A percentile compares a stretch with the other conserved stretches of the same genome.
Evolutionary conservation across 1,140 invertebrate genomes (phyloP).

Genomic region (Zophobas morio): DNA sequence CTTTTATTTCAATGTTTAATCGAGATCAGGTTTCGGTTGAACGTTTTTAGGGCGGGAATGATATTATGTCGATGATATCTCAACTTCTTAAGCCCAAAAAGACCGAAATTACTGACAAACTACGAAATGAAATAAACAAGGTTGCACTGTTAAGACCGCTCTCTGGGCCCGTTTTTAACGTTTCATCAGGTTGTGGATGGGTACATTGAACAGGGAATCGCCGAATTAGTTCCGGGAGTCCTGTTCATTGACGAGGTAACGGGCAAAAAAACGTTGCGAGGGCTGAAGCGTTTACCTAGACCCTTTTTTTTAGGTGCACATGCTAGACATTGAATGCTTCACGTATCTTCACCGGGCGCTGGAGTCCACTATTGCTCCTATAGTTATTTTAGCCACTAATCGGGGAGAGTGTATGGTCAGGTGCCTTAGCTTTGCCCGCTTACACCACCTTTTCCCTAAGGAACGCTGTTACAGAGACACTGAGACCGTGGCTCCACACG

Average conservation of each 20-base stretch:
- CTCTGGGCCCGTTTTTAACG: too few relatives aligned
- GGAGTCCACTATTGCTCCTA: slow-evolving; percentile 97
- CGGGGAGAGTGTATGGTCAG: slow-evolving; percentile 94
- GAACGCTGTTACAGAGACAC: too few relatives aligned
- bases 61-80: slow-evolving; percentile 99
- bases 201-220: slow-evolving; percentile 99
- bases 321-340: slow-evolving; percentile 99
- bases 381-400: slow-evolving; percentile 99
- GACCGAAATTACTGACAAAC: slow-evolving; percentile 99
- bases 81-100: slow-evolving; percentile 99
- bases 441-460: too few relatives aligned
- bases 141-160: too few relatives aligned
- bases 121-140: slow-evolving; percentile 99
- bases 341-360: slow-evolving; percentile 98
- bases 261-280: too few relatives aligned
- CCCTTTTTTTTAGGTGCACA: too few relatives aligned
- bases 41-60: slow-evolving; percentile 98
- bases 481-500: slow-evolving; percentile 95
- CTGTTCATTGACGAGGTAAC: slow-evolving; percentile 99
- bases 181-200: slow-evolving; percentile 99
- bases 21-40: too few relatives aligned
- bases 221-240: slow-evolving; percentile 98
- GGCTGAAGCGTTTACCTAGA: too few relatives aligned
- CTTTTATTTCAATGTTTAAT: too few relatives aligned
- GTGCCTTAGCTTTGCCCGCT: slow-evolving; percentile 94